A percentile compares a stretch with the other conserved stretches of the same genome.
Evolutionary conservation across 2,797 vertebrate genomes (phyloP).

Genomic region (Odontamblyopus lacepedii): DNA sequence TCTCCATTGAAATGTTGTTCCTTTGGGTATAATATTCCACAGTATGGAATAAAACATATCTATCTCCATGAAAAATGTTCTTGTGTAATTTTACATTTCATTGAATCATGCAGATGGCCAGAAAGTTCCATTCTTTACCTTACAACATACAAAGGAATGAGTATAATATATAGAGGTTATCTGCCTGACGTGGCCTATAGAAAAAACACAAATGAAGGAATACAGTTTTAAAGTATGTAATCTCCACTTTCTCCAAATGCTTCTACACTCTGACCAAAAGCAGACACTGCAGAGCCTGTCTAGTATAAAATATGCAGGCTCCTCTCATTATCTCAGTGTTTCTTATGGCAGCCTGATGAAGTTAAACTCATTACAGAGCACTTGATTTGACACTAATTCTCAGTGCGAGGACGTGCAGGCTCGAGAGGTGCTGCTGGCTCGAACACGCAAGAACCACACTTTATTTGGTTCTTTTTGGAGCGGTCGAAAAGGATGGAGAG

Average conservation of each 20-base stretch:
- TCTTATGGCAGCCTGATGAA: conserved; percentile 42
- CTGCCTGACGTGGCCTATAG: background rate
- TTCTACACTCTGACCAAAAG: background rate
- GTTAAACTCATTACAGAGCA: conserved; percentile 54
- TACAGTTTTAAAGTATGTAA: background rate
- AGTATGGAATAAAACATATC: too few relatives aligned
- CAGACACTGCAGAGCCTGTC: background rate
- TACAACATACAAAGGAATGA: background rate
- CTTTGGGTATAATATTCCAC: too few relatives aligned
- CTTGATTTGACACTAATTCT: conserved; percentile 57
- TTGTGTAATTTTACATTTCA: too few relatives aligned
- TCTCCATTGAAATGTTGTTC: too few relatives aligned
- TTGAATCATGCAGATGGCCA: too few relatives aligned
- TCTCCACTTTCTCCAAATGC: too few relatives aligned
- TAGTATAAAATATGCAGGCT: conserved; percentile 15
- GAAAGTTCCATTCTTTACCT: too few relatives aligned
- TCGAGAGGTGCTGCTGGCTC: conserved; percentile 49
- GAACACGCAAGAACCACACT: conserved; percentile 50
- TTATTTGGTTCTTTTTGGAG: conserved; percentile 58
- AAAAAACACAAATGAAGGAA: background rate
- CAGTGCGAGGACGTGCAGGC: conserved; percentile 38
- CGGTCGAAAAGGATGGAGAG: conserved; percentile 53
- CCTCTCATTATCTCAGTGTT: conserved; percentile 37
- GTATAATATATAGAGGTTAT: background rate
- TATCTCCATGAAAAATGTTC: too few relatives aligned